These are phyloP conservation scores for Emys orbicularis DNA, from an alignment of 2,797 vertebrate species.

Conservation along the genomic window DNA sequence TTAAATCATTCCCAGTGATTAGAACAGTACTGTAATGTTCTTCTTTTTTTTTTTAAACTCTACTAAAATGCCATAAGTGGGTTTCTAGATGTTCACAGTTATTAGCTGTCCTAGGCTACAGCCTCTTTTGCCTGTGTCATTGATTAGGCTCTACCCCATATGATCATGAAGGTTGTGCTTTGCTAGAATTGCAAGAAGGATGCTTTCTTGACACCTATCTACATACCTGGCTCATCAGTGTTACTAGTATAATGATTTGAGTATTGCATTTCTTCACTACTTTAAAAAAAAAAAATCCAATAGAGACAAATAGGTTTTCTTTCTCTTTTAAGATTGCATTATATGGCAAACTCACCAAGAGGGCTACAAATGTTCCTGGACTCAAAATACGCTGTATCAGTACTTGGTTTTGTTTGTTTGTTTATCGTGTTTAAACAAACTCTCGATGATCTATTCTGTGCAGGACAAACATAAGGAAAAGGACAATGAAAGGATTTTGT, in stretches of 20 bases:
- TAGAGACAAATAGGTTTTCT: accelerated
- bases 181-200: not conserved
- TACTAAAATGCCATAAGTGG: accelerated
- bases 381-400: not conserved
- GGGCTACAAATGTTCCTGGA: constrained; percentile 12
- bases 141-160: not conserved
- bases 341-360: constrained; percentile 22
- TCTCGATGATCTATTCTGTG: constrained; percentile 29
- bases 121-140: accelerated
- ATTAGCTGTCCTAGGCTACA: not conserved
- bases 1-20: not conserved
- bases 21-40: not conserved
- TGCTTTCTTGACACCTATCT: not conserved
- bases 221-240: not conserved
- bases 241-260: not conserved
- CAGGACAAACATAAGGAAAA: constrained; percentile 46
- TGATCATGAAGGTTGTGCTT: not conserved
- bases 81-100: not conserved
- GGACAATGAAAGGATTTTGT: constrained; percentile 47
- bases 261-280: constrained; percentile 11
- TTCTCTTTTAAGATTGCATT: not conserved
- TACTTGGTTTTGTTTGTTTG: not conserved
- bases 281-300: not conserved
- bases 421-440: constrained; percentile 21
- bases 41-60: not conserved